Conservation (phyloP, 2,888 invertebrate species). For the Phalera bucephala region DNA sequence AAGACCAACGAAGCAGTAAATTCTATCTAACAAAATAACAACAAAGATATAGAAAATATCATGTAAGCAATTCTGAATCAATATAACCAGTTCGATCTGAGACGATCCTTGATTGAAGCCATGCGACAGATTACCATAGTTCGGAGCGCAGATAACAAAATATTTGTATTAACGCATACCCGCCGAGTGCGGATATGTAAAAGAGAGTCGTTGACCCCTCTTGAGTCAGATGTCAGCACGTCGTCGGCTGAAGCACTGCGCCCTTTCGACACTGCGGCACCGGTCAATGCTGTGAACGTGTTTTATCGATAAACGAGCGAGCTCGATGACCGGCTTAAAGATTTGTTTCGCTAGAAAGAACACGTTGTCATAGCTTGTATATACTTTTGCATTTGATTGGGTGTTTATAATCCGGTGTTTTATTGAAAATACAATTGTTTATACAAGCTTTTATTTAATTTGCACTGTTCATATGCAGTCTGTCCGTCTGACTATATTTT, state of each 20-base stretch:
- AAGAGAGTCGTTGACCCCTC: constrained; percentile 64
- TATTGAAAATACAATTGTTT: too few species aligned
- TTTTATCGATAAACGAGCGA: constrained; percentile 32
- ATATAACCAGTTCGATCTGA: too few species aligned
- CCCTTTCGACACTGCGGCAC: constrained; percentile 78
- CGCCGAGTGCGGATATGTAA: constrained; percentile 35
- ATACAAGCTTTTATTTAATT: too few species aligned
- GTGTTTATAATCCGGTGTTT: constrained; percentile 7
- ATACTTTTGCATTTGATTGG: constrained; percentile 9
- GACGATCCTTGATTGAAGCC: background rate
- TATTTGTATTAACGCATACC: constrained; percentile 3
- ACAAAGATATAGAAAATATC: too few species aligned
- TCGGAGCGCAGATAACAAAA: background rate
- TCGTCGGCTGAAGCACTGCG: constrained; percentile 67
- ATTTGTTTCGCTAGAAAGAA: background rate
- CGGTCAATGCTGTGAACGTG: constrained; percentile 45
- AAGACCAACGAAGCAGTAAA: too few species aligned
- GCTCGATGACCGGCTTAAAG: background rate
- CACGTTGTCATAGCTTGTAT: too few species aligned
- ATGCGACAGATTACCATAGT: background rate
- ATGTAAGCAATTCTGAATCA: too few species aligned
- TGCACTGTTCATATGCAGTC: too few species aligned
- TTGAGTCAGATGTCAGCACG: constrained; percentile 69
- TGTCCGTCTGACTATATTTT: too few species aligned
- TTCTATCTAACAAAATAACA: too few species aligned